A percentile compares a stretch with the other conserved stretches of the same genome.
phyloP scores from a whole-genome alignment of 2,113 vertebrate genomes.

The Myxocyprinus asiaticus region DNA sequence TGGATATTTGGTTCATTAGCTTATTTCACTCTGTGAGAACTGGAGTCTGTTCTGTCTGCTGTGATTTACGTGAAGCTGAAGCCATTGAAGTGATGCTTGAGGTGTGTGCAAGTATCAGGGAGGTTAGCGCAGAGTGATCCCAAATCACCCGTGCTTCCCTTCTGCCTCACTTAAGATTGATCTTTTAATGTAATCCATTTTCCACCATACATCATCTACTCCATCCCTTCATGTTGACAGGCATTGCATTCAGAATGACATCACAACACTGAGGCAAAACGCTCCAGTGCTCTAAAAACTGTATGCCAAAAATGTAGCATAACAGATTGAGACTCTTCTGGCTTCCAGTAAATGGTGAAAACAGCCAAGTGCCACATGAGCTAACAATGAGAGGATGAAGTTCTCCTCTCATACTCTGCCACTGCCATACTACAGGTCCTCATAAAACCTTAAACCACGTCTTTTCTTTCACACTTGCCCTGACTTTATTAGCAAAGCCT shows the following conservation, averaged over 20 bases:
- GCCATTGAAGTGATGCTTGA: conserved; percentile 19
- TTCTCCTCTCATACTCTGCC: conserved; percentile 41
- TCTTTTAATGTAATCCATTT: conserved; percentile 14
- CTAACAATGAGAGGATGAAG: conserved; percentile 18
- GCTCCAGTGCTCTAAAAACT: conserved; percentile 10
- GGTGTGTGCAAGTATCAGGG: conserved; percentile 1
- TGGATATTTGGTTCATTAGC: no score
- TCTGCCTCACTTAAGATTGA: conserved; percentile 11
- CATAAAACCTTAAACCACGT: conserved; percentile 51
- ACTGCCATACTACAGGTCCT: conserved; percentile 39
- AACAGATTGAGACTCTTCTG: conserved; percentile 24
- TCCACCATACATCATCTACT: conserved; percentile 13
- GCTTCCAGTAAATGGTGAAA: conserved; percentile 26
- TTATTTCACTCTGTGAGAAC: no score
- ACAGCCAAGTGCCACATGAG: conserved; percentile 49
- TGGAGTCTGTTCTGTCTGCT: not conserved
- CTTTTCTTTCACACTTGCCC: conserved; percentile 54
- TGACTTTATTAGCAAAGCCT: conserved; percentile 50
- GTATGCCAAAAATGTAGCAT: conserved; percentile 26
- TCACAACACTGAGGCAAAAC: conserved; percentile 8
- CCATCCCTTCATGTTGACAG: not conserved
- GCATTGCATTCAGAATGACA: conserved; percentile 41
- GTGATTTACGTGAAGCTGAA: not conserved
- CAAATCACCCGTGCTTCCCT: conserved; percentile 11
- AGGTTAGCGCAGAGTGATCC: not conserved